Percentiles rank a stretch among this genome's conserved stretches.
phyloP scores from a whole-genome alignment of 2,113 vertebrate species.

The Ornithorhynchus anatinus region DNA sequence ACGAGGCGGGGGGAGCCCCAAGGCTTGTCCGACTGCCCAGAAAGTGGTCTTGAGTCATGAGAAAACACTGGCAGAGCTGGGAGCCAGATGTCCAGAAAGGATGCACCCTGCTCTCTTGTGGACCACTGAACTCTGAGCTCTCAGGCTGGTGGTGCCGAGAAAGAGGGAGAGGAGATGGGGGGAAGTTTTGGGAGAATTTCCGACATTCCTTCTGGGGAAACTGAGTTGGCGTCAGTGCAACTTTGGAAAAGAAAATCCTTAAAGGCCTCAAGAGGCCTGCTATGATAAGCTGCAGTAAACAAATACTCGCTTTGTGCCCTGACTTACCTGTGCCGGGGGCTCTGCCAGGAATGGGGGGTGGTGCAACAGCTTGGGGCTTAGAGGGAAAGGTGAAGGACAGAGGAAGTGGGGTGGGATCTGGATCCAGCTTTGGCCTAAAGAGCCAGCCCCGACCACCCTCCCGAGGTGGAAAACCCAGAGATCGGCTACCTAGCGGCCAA shows the following conservation, averaged over 20 bases:
- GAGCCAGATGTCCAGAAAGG: conserved; percentile 38
- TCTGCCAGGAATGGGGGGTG: rapidly evolving
- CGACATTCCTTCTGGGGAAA: conserved; percentile 18
- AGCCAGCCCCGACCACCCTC: no score
- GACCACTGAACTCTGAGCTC: conserved; percentile 8
- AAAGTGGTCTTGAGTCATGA: conserved; percentile 49
- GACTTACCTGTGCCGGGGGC: rapidly evolving
- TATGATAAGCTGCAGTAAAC: not conserved
- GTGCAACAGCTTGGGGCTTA: not conserved
- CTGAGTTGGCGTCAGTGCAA: not conserved
- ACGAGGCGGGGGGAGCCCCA: conserved; percentile 44
- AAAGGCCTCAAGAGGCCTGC: not conserved
- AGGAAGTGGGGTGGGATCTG: no score
- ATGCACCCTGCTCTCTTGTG: conserved; percentile 15
- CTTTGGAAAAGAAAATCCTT: conserved; percentile 12
- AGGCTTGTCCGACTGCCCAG: conserved; percentile 36
- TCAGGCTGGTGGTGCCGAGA: conserved; percentile 30
- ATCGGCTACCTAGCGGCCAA: no score
- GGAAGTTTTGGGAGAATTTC: conserved; percentile 28
- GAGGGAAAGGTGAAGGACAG: rapidly evolving
- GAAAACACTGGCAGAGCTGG: conserved; percentile 43
- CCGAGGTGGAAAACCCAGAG: no score
- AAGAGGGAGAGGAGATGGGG: conserved; percentile 30
- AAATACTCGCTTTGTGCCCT: not conserved
- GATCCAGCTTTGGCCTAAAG: no score